Evolutionary conservation across 35 echinoderm and acorn worm species (phyloP), one percentile per base, ranked within the genome.

Genomic region (Ptychodera flava): DNA sequence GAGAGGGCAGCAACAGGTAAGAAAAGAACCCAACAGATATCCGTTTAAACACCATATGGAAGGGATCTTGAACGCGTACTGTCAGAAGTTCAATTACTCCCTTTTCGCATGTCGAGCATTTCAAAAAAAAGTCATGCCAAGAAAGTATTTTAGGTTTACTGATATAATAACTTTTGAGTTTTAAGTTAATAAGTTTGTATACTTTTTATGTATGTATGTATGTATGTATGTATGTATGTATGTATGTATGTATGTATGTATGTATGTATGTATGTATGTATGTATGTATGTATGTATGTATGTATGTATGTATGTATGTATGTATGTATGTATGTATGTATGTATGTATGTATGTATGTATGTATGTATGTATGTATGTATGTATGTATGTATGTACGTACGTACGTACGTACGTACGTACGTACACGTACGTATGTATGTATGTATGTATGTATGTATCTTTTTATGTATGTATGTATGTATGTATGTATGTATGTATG

Each of bases 1-100:
- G 95, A 97, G 79, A 89, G 93, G 32, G 91, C 90, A 28, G 92
- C 91, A 33, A 22, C 91, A 52, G 95, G 95, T 97, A 90, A 95
- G 90, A 85, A 22, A 14, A 83, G 33, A 31, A 28, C 32, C 32
- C 6, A 31, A 30, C 32, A 10, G 28, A 10, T 28, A 28, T 10
- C 78, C 32, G 78, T 30, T 31, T 79, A 31, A 6, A 1, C 32
- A 31, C 29, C 75, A 15, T 15, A 77, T 77, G 15, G 75, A 77
- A 77, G 15, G 75, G n/a, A 77, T 28, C n/a, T n/a, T n/a, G n/a
- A n/a, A n/a, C n/a, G n/a, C n/a, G n/a, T n/a, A n/a, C n/a, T n/a
- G n/a, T n/a, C n/a, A n/a, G n/a, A n/a, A n/a, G n/a, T n/a, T n/a
- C n/a, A n/a, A n/a, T n/a, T n/a, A n/a, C n/a, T n/a, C n/a, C n/a